phyloP scores from a whole-genome alignment of 2,113 vertebrate species.

The Chloebia gouldiae region DNA sequence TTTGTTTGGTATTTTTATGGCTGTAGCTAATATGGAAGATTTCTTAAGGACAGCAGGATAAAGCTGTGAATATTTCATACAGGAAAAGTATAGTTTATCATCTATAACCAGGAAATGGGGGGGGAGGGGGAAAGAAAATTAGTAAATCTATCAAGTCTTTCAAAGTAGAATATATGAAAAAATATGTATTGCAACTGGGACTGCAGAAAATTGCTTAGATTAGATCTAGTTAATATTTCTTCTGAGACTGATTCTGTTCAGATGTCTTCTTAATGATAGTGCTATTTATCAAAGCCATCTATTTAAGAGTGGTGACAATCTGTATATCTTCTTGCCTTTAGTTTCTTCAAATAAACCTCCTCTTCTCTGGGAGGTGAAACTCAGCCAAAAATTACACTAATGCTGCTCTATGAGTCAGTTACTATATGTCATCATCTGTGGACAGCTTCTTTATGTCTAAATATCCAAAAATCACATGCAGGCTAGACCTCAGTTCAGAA shows the following conservation, averaged over 20 bases:
- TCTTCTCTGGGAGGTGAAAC: not conserved
- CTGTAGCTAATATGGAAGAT: not conserved
- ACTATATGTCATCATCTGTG: not conserved
- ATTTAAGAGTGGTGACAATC: not conserved
- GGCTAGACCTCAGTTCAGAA: not conserved
- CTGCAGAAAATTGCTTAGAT: not conserved
- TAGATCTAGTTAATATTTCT: not conserved
- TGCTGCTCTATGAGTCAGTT: not conserved
- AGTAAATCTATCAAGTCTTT: not conserved
- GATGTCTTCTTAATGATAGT: not conserved
- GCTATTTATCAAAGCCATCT: not conserved
- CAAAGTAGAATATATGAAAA: not conserved
- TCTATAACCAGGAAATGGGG: not conserved
- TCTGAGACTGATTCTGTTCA: not conserved
- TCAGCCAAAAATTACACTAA: not conserved
- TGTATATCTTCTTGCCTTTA: not conserved
- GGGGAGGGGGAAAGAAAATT: not conserved
- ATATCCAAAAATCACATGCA: not conserved
- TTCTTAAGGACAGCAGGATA: not conserved
- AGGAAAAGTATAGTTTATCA: not conserved
- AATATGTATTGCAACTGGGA: not conserved
- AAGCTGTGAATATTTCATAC: not conserved
- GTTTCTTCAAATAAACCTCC: not conserved
- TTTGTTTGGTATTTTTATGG: slow-evolving; percentile 1
- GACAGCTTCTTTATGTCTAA: not conserved